These are phyloP conservation scores for Pristionchus fissidentatus DNA, from an alignment of 2,888 invertebrate species.

Conservation along the genomic window DNA sequence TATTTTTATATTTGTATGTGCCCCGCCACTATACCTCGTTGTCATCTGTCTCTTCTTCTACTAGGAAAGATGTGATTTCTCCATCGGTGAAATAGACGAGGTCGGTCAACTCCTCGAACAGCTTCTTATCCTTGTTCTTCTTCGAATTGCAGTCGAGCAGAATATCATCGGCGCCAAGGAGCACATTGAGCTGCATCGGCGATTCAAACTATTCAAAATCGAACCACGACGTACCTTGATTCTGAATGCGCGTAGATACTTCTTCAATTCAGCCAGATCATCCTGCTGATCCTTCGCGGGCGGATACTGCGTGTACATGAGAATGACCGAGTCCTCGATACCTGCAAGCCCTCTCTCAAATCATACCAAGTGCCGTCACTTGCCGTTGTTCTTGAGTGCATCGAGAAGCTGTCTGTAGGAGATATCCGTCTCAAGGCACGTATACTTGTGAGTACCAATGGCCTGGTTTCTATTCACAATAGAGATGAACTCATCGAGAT, in stretches of 20 bases:
- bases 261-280: neutral
- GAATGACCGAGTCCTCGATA: neutral
- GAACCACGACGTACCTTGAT: slow-evolving; percentile 7
- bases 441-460: neutral
- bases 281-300: neutral
- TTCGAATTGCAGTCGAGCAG: slow-evolving; percentile 22
- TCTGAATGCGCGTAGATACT: slow-evolving; percentile 26
- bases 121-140: neutral
- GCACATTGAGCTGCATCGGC: neutral
- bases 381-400: neutral
- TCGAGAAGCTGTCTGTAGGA: neutral
- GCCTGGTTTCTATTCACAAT: neutral
- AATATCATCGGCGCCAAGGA: slow-evolving; percentile 1
- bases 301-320: slow-evolving; percentile 32
- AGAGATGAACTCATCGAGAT: neutral
- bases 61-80: neutral
- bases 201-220: neutral
- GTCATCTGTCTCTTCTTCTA: neutral
- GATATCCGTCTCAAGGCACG: neutral
- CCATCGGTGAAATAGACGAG: slow-evolving; percentile 18
- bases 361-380: too few species aligned
- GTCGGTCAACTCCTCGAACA: neutral
- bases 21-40: neutral
- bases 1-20: too few species aligned
- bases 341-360: neutral